These are phyloP conservation scores for Brachionus plicatilis DNA, from an alignment of 1,140 invertebrate genomes.

Conservation along the genomic window DNA sequence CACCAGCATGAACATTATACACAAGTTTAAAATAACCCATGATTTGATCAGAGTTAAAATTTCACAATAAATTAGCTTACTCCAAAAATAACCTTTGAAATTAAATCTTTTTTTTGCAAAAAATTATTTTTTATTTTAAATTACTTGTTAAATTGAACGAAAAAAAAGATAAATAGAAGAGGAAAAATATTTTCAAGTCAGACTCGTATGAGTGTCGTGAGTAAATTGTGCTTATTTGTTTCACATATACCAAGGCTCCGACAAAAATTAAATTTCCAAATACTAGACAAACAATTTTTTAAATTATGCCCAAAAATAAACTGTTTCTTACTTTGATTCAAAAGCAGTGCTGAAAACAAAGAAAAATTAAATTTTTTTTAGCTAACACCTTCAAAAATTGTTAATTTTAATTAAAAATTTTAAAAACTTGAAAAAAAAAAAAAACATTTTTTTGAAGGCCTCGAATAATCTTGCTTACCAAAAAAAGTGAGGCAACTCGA, in stretches of 20 bases:
- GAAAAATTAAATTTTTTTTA: background rate
- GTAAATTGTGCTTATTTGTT: slow-evolving; percentile 4
- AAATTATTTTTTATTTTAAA: background rate
- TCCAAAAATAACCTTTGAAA: background rate
- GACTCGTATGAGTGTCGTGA: background rate
- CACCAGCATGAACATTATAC: background rate
- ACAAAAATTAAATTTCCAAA: background rate
- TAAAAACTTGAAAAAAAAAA: background rate
- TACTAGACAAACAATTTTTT: background rate
- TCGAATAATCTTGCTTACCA: background rate
- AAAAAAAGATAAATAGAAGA: background rate
- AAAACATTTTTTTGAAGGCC: background rate
- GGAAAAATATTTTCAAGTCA: background rate
- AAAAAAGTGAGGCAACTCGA: background rate
- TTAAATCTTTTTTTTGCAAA: background rate
- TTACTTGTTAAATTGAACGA: background rate
- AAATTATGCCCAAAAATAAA: background rate
- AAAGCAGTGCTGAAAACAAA: background rate
- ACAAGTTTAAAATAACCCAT: background rate
- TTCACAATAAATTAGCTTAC: background rate
- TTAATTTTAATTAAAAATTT: no score
- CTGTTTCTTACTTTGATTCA: background rate
- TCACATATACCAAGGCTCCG: background rate
- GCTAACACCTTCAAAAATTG: background rate
- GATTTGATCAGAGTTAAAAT: background rate